Conservation (phyloP, 2,888 invertebrate genomes). For the Sthenelais limicola region DNA sequence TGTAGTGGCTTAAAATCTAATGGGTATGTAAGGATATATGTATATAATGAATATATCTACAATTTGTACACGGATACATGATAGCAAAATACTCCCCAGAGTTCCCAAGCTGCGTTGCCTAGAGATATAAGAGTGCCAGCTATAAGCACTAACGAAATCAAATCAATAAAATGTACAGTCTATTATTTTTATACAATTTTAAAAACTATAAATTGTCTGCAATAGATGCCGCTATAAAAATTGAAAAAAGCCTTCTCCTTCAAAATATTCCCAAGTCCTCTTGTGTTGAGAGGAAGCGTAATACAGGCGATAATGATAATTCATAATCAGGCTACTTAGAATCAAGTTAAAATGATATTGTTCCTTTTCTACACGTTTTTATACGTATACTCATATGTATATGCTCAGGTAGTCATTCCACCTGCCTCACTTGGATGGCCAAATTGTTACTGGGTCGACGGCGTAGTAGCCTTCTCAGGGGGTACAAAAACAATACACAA, state of each 20-base stretch:
- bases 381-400: too few relatives aligned
- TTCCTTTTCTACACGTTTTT: too few relatives aligned
- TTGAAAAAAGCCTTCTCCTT: conserved; percentile 30
- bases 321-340: conserved; percentile 31
- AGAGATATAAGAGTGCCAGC: conserved; percentile 35
- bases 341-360: conserved; percentile 32
- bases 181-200: conserved; percentile 30
- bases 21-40: too few relatives aligned
- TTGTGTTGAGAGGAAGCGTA: conserved; percentile 29
- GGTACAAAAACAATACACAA: too few relatives aligned
- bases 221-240: conserved; percentile 31
- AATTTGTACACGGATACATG: too few relatives aligned
- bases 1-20: too few relatives aligned
- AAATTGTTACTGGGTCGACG: too few relatives aligned
- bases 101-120: conserved; percentile 35
- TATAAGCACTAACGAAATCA: conserved; percentile 35
- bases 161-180: conserved; percentile 37
- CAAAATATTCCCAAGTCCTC: conserved; percentile 31
- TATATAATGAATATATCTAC: too few relatives aligned
- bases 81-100: conserved; percentile 33
- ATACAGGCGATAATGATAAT: conserved; percentile 32
- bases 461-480: too few relatives aligned
- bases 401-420: too few relatives aligned
- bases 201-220: conserved; percentile 36
- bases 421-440: too few relatives aligned